Percentiles rank a stretch among this genome's conserved stretches.
phyloP scores from a whole-genome alignment of 2,113 vertebrate genomes.

The Hippocampus guttulatus region DNA sequence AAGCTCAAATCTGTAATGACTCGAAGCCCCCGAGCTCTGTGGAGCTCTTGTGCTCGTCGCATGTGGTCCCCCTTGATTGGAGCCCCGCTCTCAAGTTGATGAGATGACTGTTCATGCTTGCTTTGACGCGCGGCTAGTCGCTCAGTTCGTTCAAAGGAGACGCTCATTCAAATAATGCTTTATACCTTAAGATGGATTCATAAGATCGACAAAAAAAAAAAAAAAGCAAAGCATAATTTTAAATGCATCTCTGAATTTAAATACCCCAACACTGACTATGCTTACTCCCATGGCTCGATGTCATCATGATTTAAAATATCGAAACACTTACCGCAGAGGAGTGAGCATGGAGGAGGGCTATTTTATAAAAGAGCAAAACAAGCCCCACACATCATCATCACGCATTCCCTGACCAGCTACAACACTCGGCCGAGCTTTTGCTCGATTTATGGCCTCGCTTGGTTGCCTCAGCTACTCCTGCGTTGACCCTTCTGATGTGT shows the following conservation, averaged over 20 bases:
- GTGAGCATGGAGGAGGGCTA: not conserved
- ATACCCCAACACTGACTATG: not conserved
- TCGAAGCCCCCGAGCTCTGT: conserved; percentile 50
- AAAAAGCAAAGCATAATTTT: not conserved
- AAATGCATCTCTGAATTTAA: not conserved
- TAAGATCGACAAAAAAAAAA: no score
- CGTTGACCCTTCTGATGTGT: not conserved
- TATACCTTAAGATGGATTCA: not conserved
- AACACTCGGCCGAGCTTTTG: not conserved
- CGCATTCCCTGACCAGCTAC: not conserved
- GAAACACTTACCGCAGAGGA: not conserved
- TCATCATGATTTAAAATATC: not conserved
- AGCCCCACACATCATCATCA: not conserved
- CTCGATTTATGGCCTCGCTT: not conserved
- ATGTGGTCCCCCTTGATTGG: conserved; percentile 31
- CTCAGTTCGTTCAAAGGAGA: not conserved
- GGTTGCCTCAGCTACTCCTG: not conserved
- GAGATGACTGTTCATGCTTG: not conserved
- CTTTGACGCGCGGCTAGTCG: not conserved
- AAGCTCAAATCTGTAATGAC: conserved; percentile 58
- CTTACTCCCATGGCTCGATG: not conserved
- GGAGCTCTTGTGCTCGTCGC: conserved; percentile 43
- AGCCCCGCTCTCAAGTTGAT: conserved; percentile 2
- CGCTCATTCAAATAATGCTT: not conserved
- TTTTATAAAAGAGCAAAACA: not conserved